Percentiles rank a stretch among this genome's conserved stretches.
These are phyloP conservation scores for Sarcophaga subvicina DNA, from an alignment of 2,888 invertebrate species.

Conservation along the genomic window DNA sequence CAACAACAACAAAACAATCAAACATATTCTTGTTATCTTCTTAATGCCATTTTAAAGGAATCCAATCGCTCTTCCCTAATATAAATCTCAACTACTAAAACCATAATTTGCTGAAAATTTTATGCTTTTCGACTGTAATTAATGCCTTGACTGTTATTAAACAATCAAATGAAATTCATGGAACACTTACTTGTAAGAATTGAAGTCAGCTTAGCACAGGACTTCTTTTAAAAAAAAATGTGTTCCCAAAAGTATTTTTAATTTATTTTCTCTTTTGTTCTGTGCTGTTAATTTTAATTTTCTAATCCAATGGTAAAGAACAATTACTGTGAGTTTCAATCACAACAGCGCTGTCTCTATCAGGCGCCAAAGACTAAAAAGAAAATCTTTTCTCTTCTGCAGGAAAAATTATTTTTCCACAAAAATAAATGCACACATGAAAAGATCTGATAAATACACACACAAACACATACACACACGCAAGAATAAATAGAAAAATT, in stretches of 20 bases:
- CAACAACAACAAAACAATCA: no score
- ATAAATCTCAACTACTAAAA: no score
- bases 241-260: no score
- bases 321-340: not conserved
- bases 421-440: slow-evolving; percentile 31
- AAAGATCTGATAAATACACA: slow-evolving; percentile 10
- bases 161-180: no score
- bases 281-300: not conserved
- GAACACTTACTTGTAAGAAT: not conserved
- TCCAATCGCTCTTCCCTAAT: no score
- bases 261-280: no score
- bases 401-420: slow-evolving; percentile 2
- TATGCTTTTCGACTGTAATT: no score
- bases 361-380: not conserved
- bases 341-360: slow-evolving; percentile 4
- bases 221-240: not conserved
- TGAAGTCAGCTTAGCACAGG: not conserved
- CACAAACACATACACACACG: not conserved
- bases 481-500: not conserved
- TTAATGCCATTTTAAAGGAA: no score
- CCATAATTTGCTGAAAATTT: no score
- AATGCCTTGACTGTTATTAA: no score
- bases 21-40: no score
- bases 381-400: not conserved
- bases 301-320: slow-evolving; percentile 1